Conservation (phyloP, 37 sponge, comb jelly and placozoan species). For the Beroe forskalii region DNA sequence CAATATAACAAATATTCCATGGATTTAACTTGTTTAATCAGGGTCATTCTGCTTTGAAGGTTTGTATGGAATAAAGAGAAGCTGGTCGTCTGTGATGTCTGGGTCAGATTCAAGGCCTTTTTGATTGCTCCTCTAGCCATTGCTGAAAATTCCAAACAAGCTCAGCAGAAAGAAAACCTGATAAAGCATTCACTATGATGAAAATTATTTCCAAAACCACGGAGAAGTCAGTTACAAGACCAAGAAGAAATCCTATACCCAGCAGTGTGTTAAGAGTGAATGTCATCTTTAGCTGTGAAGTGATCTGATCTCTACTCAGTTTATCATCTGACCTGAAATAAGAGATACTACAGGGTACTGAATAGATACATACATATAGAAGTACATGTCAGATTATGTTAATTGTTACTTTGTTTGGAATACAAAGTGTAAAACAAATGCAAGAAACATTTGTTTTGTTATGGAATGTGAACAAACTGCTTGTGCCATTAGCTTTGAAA, state of each 20-base stretch:
- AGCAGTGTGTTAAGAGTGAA: constrained; percentile 39
- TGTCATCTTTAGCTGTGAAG: constrained; percentile 30
- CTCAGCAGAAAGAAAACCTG: constrained; percentile 29
- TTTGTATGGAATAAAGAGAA: not conserved
- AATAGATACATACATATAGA: no score
- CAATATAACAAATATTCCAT: no score
- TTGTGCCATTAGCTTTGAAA: no score
- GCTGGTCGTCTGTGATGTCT: not conserved
- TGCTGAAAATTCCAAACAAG: constrained; percentile 46
- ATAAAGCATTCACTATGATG: constrained; percentile 3
- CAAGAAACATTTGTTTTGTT: no score
- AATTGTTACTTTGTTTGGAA: no score
- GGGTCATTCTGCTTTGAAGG: not conserved
- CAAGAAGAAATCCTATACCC: constrained; percentile 16
- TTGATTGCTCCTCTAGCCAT: not conserved
- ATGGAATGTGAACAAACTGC: no score
- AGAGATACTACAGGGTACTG: no score
- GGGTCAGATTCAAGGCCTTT: not conserved
- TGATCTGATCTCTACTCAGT: not conserved
- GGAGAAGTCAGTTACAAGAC: constrained; percentile 48
- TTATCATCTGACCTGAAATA: not conserved
- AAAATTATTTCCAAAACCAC: not conserved
- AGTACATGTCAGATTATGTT: no score
- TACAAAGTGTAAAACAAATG: no score
- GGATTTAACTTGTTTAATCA: no score